Percentiles rank a stretch among this genome's conserved stretches.
Conservation (phyloP, 2,888 invertebrate species). For the Pseudococcus viburni region DNA sequence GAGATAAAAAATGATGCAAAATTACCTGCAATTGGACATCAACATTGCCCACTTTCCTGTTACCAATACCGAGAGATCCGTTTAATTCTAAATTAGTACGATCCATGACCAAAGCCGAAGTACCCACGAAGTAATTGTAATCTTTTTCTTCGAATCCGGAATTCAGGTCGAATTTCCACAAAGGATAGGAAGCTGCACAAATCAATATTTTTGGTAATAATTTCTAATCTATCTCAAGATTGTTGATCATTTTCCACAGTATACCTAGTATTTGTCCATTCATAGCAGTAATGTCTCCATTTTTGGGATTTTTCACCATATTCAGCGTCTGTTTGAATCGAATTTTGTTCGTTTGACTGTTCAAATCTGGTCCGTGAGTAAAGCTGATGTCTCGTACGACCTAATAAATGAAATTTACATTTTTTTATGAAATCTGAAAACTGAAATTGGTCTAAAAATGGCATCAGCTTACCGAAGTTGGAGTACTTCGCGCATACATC, state of each 20-base stretch:
- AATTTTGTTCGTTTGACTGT: constrained; percentile 41
- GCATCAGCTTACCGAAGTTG: constrained; percentile 10
- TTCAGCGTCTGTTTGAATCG: constrained; percentile 13
- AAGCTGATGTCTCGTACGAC: constrained; percentile 37
- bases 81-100: constrained; percentile 55
- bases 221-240: too few species aligned
- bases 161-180: constrained; percentile 52
- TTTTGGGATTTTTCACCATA: neutral
- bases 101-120: constrained; percentile 26
- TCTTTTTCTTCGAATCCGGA: constrained; percentile 26
- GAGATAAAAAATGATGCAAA: neutral
- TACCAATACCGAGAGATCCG: constrained; percentile 59
- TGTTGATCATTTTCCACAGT: neutral
- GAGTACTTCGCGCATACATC: neutral
- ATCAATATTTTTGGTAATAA: neutral
- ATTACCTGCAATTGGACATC: constrained; percentile 54
- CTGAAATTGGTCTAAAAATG: neutral
- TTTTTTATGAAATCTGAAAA: neutral
- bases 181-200: constrained; percentile 40
- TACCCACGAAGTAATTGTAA: constrained; percentile 48
- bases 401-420: neutral
- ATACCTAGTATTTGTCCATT: constrained; percentile 7
- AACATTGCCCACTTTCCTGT: constrained; percentile 44
- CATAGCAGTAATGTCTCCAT: neutral
- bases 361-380: constrained; percentile 53